These are phyloP conservation scores for Hippocampus zosterae DNA, from an alignment of 2,113 vertebrate species.

Conservation along the genomic window DNA sequence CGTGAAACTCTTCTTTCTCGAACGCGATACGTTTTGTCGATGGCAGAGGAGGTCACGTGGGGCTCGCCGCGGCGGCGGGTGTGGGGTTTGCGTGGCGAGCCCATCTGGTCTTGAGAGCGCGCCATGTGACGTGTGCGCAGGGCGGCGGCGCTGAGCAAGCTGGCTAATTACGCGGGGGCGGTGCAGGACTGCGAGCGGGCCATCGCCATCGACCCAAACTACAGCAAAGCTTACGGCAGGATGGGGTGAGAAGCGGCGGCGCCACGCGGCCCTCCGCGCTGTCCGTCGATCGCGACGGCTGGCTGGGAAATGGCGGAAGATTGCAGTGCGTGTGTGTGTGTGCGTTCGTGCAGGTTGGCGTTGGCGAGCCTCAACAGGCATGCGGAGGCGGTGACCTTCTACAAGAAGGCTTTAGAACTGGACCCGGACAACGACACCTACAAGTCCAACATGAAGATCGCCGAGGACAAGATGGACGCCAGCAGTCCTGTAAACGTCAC, in stretches of 20 bases:
- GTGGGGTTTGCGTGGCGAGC: too few species aligned
- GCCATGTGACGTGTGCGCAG: conserved; percentile 64
- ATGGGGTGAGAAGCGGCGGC: conserved; percentile 80
- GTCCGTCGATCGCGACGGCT: too few species aligned
- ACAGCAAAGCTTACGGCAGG: conserved; percentile 96
- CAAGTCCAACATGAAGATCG: conserved; percentile 90
- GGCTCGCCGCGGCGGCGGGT: too few species aligned
- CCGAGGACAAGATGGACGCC: conserved; percentile 88
- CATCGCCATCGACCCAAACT: conserved; percentile 88
- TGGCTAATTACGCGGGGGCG: conserved; percentile 89
- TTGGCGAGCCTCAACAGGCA: conserved; percentile 92
- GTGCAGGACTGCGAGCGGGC: conserved; percentile 92
- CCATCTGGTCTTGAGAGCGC: too few species aligned
- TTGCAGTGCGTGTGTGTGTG: too few species aligned
- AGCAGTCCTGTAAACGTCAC: conserved; percentile 78
- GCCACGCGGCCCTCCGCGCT: too few species aligned
- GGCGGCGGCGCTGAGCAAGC: conserved; percentile 92
- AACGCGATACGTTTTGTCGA: too few species aligned
- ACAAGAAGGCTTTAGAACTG: conserved; percentile 91
- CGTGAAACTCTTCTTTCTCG: too few species aligned
- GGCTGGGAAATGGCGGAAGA: too few species aligned
- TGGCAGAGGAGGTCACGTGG: too few species aligned
- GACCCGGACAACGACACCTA: conserved; percentile 94
- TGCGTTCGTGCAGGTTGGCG: conserved; percentile 74
- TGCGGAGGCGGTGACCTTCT: conserved; percentile 84